Percentiles rank a stretch among this genome's conserved stretches.
phyloP scores from a whole-genome alignment of 2,888 invertebrate genomes.

The Noctua fimbriata region DNA sequence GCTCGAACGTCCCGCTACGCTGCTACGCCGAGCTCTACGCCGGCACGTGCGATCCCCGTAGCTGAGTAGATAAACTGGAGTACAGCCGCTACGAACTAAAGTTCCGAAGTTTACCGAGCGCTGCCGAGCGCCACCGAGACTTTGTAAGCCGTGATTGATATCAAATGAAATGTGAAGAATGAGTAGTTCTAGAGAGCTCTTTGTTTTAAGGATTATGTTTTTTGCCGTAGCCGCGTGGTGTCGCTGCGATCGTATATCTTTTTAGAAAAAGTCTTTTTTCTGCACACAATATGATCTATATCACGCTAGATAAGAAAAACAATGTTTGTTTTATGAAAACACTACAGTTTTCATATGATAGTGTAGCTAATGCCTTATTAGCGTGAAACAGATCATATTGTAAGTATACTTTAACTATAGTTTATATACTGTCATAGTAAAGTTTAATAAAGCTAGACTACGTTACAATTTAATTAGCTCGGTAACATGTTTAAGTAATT shows the following conservation, averaged over 20 bases:
- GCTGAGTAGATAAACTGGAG: conserved; percentile 83
- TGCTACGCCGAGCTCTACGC: conserved; percentile 77
- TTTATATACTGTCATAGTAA: neutral
- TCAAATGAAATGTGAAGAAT: conserved; percentile 90
- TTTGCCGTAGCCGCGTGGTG: conserved; percentile 68
- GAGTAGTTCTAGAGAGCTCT: conserved; percentile 86
- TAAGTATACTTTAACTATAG: neutral
- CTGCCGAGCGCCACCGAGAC: conserved; percentile 81
- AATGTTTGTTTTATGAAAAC: too few species aligned
- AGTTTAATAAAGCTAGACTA: conserved; percentile 28
- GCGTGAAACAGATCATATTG: neutral
- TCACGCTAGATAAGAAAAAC: neutral
- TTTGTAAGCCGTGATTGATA: conserved; percentile 89
- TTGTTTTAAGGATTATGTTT: conserved; percentile 88
- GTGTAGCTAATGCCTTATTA: neutral
- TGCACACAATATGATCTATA: conserved; percentile 3
- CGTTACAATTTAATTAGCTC: conserved; percentile 49
- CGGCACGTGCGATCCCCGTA: conserved; percentile 83
- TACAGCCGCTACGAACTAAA: conserved; percentile 78
- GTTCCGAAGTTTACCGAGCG: conserved; percentile 81
- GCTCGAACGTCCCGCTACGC: conserved; percentile 71
- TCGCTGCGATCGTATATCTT: conserved; percentile 69
- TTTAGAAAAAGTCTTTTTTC: conserved; percentile 60
- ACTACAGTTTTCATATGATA: too few species aligned
- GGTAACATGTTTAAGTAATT: conserved; percentile 45